Evolutionary conservation across 2,888 invertebrate species (phyloP), one percentile per base, ranked within the genome.

Genomic region (Phalangium opilio): DNA sequence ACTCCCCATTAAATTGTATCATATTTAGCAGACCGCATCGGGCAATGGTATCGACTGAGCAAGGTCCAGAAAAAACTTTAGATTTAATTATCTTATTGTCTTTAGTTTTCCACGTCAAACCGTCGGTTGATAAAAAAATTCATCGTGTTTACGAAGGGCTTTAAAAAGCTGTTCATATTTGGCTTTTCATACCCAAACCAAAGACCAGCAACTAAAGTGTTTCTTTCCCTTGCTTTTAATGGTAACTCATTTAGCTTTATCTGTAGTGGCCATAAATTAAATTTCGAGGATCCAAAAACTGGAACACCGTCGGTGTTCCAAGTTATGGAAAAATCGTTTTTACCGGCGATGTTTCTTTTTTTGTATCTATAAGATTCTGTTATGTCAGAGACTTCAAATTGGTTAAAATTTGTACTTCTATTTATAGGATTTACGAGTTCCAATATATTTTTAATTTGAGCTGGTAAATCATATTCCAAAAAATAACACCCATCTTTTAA

Each of bases 161-260:
- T 36, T 21, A 34, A 42, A 15, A 41, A 41, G 18, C 41, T 15
- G 7, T 47, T 47, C 35, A 47, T 47, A 36, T 47, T 20, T 3
- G 46, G 42, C 15, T 47, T 41, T 15, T 36, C 46, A 36, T 41
- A 35, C 8, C 42, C 41, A 34, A 47, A 47, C 46, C 46, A 47
- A n/a, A 47, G 27, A 27, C 27, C 27, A 27, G 27, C 27, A 27
- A 27, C 27, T 8, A 38, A 15, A 15, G 18, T 12, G 34, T 41
- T n/a, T 42, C 46, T 35, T 36, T 36, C 41, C 27, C 46, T 41
- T 18, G 41, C 19, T 19, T 32, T 10, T 19, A 41, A 32, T 32
- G 41, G 33, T 19, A 47, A 36, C 41, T 47, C 46, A 41, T 47
- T 47, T 10, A 47, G 21, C 3, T 21, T 14, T n/a, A 21, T 35